Conservation (phyloP, 2,113 vertebrate genomes). For the Mirounga angustirostris region DNA sequence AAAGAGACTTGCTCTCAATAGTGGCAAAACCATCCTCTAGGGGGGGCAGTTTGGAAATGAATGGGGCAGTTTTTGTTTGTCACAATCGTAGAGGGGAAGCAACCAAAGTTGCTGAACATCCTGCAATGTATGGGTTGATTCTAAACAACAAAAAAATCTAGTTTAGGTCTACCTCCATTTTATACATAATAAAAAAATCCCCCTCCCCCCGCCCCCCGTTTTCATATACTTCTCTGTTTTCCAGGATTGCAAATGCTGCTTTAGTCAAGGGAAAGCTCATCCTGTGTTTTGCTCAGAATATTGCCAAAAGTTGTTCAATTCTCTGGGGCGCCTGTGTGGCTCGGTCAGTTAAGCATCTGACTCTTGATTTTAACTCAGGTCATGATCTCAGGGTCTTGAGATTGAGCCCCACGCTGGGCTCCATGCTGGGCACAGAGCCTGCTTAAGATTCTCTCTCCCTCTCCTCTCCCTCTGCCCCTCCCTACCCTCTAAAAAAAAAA, state of each 20-base stretch:
- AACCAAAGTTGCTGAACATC: background rate
- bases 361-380: background rate
- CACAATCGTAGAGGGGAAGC: background rate
- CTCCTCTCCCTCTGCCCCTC: too few species aligned
- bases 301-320: constrained; percentile 9
- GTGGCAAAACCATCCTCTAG: background rate
- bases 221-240: constrained; percentile 10
- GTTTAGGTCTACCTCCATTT: constrained; percentile 17
- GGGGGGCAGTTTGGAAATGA: background rate
- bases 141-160: background rate
- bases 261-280: background rate
- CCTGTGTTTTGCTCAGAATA: constrained; percentile 25
- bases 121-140: background rate
- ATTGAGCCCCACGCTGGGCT: background rate
- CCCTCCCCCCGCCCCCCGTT: background rate
- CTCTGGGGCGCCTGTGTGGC: background rate
- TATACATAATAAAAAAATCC: background rate
- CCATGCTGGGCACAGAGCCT: background rate
- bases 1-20: background rate
- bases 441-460: background rate
- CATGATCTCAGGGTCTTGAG: background rate
- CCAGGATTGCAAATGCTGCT: background rate
- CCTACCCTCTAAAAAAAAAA: background rate
- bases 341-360: background rate
- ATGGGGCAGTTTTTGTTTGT: background rate